A percentile compares a stretch with the other conserved stretches of the same genome.
phyloP scores from a whole-genome alignment of 2,113 vertebrate species.

The Psittacara wagleri region DNA sequence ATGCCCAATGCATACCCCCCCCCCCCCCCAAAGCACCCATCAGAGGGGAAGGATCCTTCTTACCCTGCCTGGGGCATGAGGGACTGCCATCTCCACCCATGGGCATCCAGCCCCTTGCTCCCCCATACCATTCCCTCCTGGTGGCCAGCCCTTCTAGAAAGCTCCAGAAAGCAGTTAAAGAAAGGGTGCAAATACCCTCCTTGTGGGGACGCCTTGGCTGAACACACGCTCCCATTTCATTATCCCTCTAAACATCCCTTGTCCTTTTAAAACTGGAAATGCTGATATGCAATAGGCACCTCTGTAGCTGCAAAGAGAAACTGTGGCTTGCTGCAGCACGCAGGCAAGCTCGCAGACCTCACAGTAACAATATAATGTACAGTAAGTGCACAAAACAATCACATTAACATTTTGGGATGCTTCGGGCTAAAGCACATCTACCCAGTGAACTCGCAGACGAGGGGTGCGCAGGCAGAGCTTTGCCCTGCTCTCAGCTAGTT shows the following conservation, averaged over 20 bases:
- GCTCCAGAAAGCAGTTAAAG: neutral
- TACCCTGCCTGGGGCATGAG: neutral
- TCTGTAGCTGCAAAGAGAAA: neutral
- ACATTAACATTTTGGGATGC: constrained; percentile 12
- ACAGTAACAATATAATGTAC: neutral
- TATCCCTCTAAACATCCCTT: neutral
- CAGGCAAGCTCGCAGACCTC: neutral
- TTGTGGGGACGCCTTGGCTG: neutral
- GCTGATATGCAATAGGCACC: neutral
- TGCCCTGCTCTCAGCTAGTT: neutral
- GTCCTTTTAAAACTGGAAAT: neutral
- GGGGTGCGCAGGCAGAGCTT: neutral
- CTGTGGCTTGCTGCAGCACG: neutral
- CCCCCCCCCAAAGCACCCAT: accelerated
- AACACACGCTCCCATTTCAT: neutral
- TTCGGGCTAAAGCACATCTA: neutral
- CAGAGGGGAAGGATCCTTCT: neutral
- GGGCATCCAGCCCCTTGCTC: neutral
- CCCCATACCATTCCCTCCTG: neutral
- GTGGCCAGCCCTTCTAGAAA: neutral
- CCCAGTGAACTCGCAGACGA: accelerated
- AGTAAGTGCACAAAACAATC: constrained; percentile 18
- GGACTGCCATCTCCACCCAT: accelerated
- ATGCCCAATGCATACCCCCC: accelerated
- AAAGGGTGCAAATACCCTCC: neutral